Evolutionary conservation across 2,113 vertebrate species (phyloP).

Genomic region (Ailuropoda melanoleuca): DNA sequence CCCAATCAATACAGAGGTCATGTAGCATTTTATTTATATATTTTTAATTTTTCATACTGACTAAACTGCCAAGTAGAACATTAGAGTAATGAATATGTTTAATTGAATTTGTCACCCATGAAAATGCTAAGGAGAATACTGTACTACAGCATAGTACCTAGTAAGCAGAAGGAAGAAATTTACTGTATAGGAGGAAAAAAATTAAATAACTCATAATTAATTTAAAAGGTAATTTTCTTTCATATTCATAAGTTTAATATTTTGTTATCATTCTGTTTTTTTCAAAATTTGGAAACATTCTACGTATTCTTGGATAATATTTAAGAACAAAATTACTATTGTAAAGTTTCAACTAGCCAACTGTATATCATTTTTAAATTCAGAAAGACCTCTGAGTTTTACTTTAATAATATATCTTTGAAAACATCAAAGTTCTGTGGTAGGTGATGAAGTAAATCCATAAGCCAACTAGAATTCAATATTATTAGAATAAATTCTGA

Average conservation of each 20-base stretch:
- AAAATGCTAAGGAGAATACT: constrained; percentile 79
- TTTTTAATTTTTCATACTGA: constrained; percentile 81
- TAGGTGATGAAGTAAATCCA: constrained; percentile 11
- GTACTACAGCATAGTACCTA: constrained; percentile 44
- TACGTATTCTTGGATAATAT: neutral
- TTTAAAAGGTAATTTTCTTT: constrained; percentile 49
- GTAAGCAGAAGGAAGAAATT: constrained; percentile 24
- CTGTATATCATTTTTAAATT: neutral
- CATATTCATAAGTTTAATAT: neutral
- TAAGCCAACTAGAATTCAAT: neutral
- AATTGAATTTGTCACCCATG: constrained; percentile 89
- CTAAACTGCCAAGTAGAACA: constrained; percentile 83
- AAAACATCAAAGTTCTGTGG: neutral
- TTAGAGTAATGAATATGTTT: constrained; percentile 89
- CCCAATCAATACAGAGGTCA: constrained; percentile 88
- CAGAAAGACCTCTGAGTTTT: neutral
- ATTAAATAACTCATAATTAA: constrained; percentile 55
- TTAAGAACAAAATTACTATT: constrained; percentile 32
- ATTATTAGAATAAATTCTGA: neutral
- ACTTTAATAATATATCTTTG: neutral
- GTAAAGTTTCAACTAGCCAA: neutral
- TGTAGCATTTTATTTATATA: constrained; percentile 86
- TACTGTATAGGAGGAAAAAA: constrained; percentile 37
- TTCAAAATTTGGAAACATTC: neutral
- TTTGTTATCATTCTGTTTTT: constrained; percentile 30